Conservation (phyloP, 2,888 invertebrate genomes). For the Platerodrilus igneus region DNA sequence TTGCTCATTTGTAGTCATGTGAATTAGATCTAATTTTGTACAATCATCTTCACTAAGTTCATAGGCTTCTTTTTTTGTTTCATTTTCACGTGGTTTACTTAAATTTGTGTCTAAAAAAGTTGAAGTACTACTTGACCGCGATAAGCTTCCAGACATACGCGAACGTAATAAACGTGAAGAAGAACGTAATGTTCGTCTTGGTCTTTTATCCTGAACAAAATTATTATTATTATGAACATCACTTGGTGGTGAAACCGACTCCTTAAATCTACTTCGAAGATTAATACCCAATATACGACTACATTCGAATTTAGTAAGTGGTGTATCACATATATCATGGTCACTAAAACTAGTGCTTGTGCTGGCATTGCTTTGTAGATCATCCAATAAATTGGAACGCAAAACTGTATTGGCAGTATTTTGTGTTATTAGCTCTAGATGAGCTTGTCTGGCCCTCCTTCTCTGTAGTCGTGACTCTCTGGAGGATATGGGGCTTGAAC, state of each 20-base stretch:
- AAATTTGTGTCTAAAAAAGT: conserved; percentile 29
- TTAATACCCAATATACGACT: conserved; percentile 58
- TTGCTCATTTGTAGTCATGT: conserved; percentile 30
- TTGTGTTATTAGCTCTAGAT: conserved; percentile 44
- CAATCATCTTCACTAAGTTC: conserved; percentile 52
- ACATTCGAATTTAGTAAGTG: conserved; percentile 45
- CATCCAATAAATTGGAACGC: conserved; percentile 45
- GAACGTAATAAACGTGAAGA: conserved; percentile 9
- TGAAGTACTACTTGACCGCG: conserved; percentile 29
- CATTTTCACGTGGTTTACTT: conserved; percentile 22
- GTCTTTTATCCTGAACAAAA: conserved; percentile 4
- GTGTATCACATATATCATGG: conserved; percentile 46
- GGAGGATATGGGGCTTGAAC: conserved; percentile 32
- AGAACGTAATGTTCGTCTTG: conserved; percentile 14
- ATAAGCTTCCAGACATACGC: conserved; percentile 27
- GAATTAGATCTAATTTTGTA: conserved; percentile 37
- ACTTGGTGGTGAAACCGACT: conserved; percentile 3
- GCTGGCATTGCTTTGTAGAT: conserved; percentile 48
- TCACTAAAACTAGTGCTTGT: conserved; percentile 50
- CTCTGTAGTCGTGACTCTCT: conserved; percentile 45
- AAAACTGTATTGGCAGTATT: conserved; percentile 38
- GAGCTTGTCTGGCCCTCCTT: conserved; percentile 43
- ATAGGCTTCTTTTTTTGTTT: conserved; percentile 49
- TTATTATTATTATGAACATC: conserved; percentile 2
- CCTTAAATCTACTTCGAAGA: conserved; percentile 42